A percentile compares a stretch with the other conserved stretches of the same genome.
Conservation (phyloP, 2,797 vertebrate species). For the Danio tinwini region DNA sequence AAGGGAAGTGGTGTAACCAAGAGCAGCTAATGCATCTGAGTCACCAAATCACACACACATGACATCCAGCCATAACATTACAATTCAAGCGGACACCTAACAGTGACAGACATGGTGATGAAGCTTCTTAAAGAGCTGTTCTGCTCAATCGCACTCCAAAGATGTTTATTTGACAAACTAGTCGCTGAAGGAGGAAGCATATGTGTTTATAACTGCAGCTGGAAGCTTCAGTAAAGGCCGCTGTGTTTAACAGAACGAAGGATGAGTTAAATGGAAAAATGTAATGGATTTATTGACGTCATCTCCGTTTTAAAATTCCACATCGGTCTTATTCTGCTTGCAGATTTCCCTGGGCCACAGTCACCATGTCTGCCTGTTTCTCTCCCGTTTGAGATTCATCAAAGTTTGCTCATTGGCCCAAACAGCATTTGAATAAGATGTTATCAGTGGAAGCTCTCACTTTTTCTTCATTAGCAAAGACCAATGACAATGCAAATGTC, state of each 20-base stretch:
- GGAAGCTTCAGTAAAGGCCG: conserved; percentile 14
- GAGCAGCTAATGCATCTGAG: conserved; percentile 25
- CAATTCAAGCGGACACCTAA: conserved; percentile 24
- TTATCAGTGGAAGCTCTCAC: neutral
- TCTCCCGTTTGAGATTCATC: conserved; percentile 7
- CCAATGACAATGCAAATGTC: neutral
- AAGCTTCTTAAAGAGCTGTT: conserved; percentile 23
- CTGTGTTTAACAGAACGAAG: conserved; percentile 26
- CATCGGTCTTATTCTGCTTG: conserved; percentile 20
- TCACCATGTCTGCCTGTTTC: conserved; percentile 8
- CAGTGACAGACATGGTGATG: conserved; percentile 16
- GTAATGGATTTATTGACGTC: conserved; percentile 26
- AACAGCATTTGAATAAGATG: neutral
- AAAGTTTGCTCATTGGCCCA: conserved; percentile 24
- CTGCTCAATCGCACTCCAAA: conserved; percentile 20
- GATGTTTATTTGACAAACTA: conserved; percentile 39
- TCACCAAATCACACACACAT: conserved; percentile 12
- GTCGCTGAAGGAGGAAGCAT: neutral
- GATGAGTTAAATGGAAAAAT: conserved; percentile 39
- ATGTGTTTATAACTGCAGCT: neutral
- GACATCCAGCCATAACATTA: conserved; percentile 19
- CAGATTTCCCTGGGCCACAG: conserved; percentile 28
- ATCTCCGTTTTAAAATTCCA: conserved; percentile 46
- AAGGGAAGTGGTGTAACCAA: conserved; percentile 25
- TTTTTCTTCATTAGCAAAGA: neutral